These are phyloP conservation scores for Coreoperca whiteheadi DNA, from an alignment of 2,113 vertebrate genomes.

Conservation along the genomic window DNA sequence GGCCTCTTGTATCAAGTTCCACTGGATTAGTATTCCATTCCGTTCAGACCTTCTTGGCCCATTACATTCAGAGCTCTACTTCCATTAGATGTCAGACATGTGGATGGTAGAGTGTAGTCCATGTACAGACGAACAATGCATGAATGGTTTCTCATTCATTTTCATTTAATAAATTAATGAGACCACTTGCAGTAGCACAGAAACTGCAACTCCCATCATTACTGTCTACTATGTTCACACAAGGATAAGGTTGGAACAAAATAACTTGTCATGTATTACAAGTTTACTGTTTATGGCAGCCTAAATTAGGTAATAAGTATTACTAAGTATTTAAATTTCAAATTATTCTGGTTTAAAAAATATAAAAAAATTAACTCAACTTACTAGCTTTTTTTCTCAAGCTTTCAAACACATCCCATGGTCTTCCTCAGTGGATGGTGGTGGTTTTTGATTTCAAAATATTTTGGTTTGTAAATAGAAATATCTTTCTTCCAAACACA, in stretches of 20 bases:
- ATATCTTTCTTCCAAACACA: too few species aligned
- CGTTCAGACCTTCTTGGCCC: conserved; percentile 11
- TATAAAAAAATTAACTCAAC: background rate
- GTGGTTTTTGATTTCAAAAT: too few species aligned
- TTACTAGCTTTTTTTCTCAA: background rate
- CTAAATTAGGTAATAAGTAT: too few species aligned
- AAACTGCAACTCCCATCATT: background rate
- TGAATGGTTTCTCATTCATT: conserved; percentile 5
- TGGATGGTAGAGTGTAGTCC: background rate
- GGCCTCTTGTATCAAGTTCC: conserved; percentile 54
- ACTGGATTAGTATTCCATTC: conserved; percentile 47
- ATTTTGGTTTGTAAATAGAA: too few species aligned
- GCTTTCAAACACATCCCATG: too few species aligned
- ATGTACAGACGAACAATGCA: background rate
- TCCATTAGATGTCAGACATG: conserved; percentile 30
- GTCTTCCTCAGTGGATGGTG: too few species aligned
- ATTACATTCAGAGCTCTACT: conserved; percentile 24
- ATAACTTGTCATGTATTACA: background rate
- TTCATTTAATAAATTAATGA: conserved; percentile 3
- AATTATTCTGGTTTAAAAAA: background rate
- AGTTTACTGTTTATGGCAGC: background rate
- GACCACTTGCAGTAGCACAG: background rate
- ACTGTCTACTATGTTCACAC: background rate
- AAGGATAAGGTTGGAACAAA: background rate
- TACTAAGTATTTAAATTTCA: too few species aligned